These are phyloP conservation scores for Spisula solida DNA, from an alignment of 2,888 invertebrate species.

Conservation along the genomic window DNA sequence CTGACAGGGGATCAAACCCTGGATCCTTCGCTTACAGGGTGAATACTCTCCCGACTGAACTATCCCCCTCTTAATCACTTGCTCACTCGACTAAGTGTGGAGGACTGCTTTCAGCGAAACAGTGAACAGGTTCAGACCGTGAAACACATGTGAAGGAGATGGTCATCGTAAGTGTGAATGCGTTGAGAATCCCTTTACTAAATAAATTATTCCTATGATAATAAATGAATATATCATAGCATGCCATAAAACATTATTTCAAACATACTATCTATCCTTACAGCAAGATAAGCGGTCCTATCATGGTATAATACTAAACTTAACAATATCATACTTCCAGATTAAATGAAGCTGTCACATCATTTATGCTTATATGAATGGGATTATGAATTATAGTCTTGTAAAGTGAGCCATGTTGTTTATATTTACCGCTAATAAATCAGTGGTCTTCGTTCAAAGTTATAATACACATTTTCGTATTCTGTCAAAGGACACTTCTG, in stretches of 20 bases:
- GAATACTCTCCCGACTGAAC: neutral
- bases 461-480: neutral
- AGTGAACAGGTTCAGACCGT: no score
- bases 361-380: constrained; percentile 28
- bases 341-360: constrained; percentile 30
- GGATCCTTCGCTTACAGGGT: neutral
- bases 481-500: neutral
- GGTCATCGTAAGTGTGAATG: no score
- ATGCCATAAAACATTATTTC: constrained; percentile 7
- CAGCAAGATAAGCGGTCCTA: neutral
- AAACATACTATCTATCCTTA: neutral
- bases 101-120: no score
- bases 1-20: no score
- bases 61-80: no score
- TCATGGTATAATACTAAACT: constrained; percentile 18
- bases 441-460: neutral
- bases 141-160: no score
- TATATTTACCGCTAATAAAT: constrained; percentile 8
- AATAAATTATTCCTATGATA: neutral
- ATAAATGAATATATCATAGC: neutral
- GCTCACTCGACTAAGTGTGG: no score
- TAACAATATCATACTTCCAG: constrained; percentile 3
- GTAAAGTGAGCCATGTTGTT: constrained; percentile 27
- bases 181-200: no score
- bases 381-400: constrained; percentile 26